phyloP scores from a whole-genome alignment of 2,113 vertebrate genomes.

The Xyrauchen texanus region DNA sequence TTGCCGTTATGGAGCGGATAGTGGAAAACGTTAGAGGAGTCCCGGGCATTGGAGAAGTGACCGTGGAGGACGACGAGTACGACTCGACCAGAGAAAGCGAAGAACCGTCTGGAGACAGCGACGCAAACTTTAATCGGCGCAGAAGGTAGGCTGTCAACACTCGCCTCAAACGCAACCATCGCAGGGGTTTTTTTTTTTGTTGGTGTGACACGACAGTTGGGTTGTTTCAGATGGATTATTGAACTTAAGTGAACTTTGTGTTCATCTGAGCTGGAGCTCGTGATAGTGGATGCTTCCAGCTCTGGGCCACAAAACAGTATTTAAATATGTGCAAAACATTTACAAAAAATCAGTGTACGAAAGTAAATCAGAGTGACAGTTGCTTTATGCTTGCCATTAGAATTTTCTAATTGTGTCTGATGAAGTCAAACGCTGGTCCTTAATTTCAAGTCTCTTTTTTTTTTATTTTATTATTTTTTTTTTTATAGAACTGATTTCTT shows the following conservation, averaged over 20 bases:
- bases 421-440: too few species aligned
- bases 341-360: too few species aligned
- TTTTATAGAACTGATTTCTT: too few species aligned
- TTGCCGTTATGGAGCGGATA: constrained; percentile 73
- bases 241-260: constrained; percentile 25
- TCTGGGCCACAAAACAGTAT: not conserved
- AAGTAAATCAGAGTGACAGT: too few species aligned
- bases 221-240: not conserved
- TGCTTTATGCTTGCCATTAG: too few species aligned
- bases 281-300: constrained; percentile 13
- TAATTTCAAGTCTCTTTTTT: too few species aligned
- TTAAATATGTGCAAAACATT: too few species aligned
- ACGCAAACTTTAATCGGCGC: constrained; percentile 52
- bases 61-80: constrained; percentile 87
- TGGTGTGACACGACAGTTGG: not conserved
- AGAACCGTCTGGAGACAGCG: constrained; percentile 60
- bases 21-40: constrained; percentile 62
- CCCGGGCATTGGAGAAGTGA: constrained; percentile 80
- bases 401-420: too few species aligned
- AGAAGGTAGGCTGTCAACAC: constrained; percentile 58
- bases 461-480: too few species aligned
- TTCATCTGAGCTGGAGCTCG: constrained; percentile 2
- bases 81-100: constrained; percentile 73
- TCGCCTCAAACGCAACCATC: not conserved
- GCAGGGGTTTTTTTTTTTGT: not conserved